Evolutionary conservation across 2,113 vertebrate genomes (phyloP).

Genomic region (Oceanodroma tethys): DNA sequence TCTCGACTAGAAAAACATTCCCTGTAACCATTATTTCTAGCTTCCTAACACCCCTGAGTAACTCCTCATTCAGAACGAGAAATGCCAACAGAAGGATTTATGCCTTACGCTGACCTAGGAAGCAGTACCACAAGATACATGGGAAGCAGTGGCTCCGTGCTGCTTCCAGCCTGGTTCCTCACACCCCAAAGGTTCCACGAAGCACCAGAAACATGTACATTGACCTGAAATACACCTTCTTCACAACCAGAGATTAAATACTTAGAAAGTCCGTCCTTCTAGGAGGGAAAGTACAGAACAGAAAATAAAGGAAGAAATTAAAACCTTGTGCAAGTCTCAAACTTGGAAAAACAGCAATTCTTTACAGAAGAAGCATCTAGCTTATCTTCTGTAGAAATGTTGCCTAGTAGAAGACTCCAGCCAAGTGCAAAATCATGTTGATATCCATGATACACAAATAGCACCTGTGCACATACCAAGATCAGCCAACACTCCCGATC

Average conservation of each 20-base stretch:
- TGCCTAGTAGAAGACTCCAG: background rate
- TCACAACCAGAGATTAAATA: background rate
- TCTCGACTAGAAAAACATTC: background rate
- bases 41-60: background rate
- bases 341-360: background rate
- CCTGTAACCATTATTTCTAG: background rate
- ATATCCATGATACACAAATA: background rate
- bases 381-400: background rate
- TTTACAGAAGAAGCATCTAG: background rate
- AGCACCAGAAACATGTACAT: accelerated
- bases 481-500: background rate
- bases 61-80: background rate
- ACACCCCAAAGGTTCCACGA: background rate
- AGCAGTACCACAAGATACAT: background rate
- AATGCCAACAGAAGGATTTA: background rate
- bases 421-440: background rate
- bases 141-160: background rate
- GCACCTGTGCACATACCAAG: background rate
- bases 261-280: background rate
- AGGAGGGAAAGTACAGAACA: background rate
- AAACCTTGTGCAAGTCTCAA: background rate
- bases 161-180: background rate
- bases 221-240: background rate
- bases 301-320: background rate
- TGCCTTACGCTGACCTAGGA: background rate